Conservation (phyloP, 2,113 vertebrate genomes). For the Eonycteris spelaea region DNA sequence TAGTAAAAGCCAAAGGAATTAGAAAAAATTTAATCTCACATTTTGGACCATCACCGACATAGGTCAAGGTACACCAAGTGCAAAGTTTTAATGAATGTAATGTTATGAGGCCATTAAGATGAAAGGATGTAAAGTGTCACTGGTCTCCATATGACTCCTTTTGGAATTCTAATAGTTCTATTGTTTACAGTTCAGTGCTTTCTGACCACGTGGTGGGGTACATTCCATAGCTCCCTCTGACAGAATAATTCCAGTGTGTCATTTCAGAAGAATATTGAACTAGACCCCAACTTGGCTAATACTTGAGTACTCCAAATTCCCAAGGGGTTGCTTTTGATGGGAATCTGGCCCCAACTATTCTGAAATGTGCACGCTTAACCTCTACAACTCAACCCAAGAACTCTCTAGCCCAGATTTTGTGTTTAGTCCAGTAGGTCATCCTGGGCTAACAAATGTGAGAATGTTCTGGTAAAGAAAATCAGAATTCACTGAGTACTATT, state of each 20-base stretch:
- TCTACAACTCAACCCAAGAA: slow-evolving; percentile 38
- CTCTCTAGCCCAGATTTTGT: background rate
- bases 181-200: slow-evolving; percentile 6
- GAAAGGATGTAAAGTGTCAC: slow-evolving; percentile 30
- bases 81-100: background rate
- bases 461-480: background rate
- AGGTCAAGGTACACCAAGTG: slow-evolving; percentile 25
- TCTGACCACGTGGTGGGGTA: slow-evolving; percentile 23
- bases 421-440: slow-evolving; percentile 3
- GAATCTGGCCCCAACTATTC: slow-evolving; percentile 58
- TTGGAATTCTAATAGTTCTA: slow-evolving; percentile 32
- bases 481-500: background rate
- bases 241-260: slow-evolving; percentile 71
- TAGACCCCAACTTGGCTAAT: slow-evolving; percentile 67
- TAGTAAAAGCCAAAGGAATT: slow-evolving; percentile 1
- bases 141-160: background rate
- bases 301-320: slow-evolving; percentile 61
- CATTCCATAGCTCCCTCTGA: slow-evolving; percentile 65
- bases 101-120: slow-evolving; percentile 6
- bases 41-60: slow-evolving; percentile 64
- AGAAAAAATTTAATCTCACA: slow-evolving; percentile 64
- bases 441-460: slow-evolving; percentile 35
- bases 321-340: slow-evolving; percentile 58
- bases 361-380: slow-evolving; percentile 64
- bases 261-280: slow-evolving; percentile 71